phyloP scores from a whole-genome alignment of 2,113 vertebrate genomes.

The Tautogolabrus adspersus region DNA sequence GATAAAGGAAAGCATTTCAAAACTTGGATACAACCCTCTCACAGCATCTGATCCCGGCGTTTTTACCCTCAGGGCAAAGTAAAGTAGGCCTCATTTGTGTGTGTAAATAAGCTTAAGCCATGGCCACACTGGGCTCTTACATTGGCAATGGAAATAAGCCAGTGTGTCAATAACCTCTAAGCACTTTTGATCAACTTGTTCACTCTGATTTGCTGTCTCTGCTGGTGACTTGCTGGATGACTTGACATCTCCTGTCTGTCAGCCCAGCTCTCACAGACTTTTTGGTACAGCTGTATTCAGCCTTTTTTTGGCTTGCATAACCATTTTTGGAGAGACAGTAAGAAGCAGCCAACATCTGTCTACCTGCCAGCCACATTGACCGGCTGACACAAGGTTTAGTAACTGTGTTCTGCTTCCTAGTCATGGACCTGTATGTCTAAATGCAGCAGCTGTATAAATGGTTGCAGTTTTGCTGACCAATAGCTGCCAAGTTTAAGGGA shows the following conservation, averaged over 20 bases:
- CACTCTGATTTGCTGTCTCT: conserved; percentile 20
- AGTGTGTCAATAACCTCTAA: conserved; percentile 66
- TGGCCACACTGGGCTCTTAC: conserved; percentile 51
- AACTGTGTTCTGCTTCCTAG: conserved; percentile 44
- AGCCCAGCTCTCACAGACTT: not conserved
- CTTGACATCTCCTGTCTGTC: conserved; percentile 6
- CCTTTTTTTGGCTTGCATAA: conserved; percentile 1
- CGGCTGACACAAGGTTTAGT: conserved; percentile 31
- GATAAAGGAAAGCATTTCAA: not conserved
- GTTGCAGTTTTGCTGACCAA: conserved; percentile 70
- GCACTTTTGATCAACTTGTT: conserved; percentile 71
- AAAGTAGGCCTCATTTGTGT: conserved; percentile 74
- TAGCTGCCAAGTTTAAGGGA: conserved; percentile 69
- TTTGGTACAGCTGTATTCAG: conserved; percentile 3
- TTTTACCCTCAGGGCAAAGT: conserved; percentile 39
- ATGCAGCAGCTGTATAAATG: conserved; percentile 71
- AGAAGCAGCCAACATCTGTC: conserved; percentile 28
- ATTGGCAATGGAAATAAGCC: conserved; percentile 75
- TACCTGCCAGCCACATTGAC: conserved; percentile 21
- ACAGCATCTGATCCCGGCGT: conserved; percentile 25
- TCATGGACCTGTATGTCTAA: conserved; percentile 64
- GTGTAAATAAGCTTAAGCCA: conserved; percentile 79
- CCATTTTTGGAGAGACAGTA: conserved; percentile 15
- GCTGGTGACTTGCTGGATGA: not conserved
- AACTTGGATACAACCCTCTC: not conserved